Evolutionary conservation across 2,888 invertebrate species (phyloP).

Genomic region (Dione vanillae): DNA sequence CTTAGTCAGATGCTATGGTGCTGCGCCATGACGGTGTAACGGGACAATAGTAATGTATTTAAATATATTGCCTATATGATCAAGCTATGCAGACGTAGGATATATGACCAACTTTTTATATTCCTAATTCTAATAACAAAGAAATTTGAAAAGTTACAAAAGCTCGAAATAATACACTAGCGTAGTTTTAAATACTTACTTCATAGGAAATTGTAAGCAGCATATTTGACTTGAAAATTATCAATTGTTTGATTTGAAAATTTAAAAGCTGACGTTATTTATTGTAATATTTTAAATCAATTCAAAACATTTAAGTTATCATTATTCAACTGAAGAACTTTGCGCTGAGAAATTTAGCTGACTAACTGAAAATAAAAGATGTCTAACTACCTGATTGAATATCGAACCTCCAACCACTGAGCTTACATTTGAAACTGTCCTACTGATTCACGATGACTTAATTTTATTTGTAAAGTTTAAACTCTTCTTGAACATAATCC

Average conservation of each 20-base stretch:
- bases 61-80: too few species aligned
- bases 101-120: too few species aligned
- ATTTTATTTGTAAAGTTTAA: conserved; percentile 12
- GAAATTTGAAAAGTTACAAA: too few species aligned
- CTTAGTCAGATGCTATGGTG: too few species aligned
- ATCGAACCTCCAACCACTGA: background rate
- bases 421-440: background rate
- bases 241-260: background rate
- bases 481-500: conserved; percentile 12
- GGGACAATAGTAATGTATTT: too few species aligned
- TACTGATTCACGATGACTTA: background rate
- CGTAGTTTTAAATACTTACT: background rate
- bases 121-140: too few species aligned
- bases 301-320: too few species aligned
- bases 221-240: background rate
- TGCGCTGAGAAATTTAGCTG: too few species aligned
- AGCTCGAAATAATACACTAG: background rate
- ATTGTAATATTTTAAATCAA: background rate
- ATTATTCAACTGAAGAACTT: too few species aligned
- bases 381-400: background rate
- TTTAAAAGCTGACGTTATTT: background rate
- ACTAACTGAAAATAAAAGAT: background rate
- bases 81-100: too few species aligned
- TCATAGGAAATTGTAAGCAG: background rate
- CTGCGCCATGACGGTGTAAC: too few species aligned